Base-by-base conservation (phyloP, 2,888 invertebrate genomes). In the Caenorhabditis wallacei region DNA sequence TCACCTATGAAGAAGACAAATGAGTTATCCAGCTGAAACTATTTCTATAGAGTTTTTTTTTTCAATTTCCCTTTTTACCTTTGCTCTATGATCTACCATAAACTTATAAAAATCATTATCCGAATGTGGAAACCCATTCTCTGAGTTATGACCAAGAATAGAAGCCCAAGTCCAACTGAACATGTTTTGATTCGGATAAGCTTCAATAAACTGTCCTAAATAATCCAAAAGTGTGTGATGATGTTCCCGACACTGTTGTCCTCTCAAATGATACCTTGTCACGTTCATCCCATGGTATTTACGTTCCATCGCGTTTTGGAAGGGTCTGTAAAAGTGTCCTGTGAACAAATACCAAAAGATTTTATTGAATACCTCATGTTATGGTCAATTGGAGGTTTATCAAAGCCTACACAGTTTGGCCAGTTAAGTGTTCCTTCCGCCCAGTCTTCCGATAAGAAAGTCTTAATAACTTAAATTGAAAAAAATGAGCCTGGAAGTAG, bases 381-480 rank as follows among this genome's bases (percentile, higher is more conserved):
- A 76, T 89, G 89, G 35, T 87, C 85, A 2, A 80, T 75, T 5
- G 87, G 87, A 18, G 71, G 81, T n/a, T 84, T 72, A 16, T 80
- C 63, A 54, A 87, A 89, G 7, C 89, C 89, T 30, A 59, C 57
- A 43, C 89, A 89, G n/a, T 71, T 70, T 20, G 86, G 87, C 83
- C 85, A 89, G 69, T 89, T 89, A 37, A 88, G 72, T 7, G 85
- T 84, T 18, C 88, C 88, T 30, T 70, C 43, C 0, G 86, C 85
- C 88, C 88, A 88, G 66, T 89, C 89, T 57, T 89, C 88, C 0
- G 85, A 85, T 57, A 87, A 74, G 35, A 88, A 24, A 0, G 88
- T 88, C 75, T 80, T 20, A 0, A 59, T 43, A 66, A 57, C 1
- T 24, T 46, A 0, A 3, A 13, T 22, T 2, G 10, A 43, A 18